Percentiles rank a stretch among this genome's conserved stretches.
These are phyloP conservation scores for Sebastes taczanowskii DNA, from an alignment of 2,797 vertebrate species.

Conservation along the genomic window DNA sequence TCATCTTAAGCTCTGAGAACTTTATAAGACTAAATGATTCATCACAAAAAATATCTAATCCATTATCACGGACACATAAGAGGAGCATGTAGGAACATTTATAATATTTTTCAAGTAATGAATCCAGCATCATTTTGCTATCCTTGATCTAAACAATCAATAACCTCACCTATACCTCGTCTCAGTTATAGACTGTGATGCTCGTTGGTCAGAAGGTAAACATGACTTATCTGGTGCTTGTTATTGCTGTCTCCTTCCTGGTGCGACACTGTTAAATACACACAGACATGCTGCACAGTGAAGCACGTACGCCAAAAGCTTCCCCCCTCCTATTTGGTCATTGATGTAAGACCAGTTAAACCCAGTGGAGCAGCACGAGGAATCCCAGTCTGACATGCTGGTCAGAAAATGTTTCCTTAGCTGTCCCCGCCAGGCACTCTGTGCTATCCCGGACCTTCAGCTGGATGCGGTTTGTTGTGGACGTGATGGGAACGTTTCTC, in stretches of 20 bases:
- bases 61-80: neutral
- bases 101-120: neutral
- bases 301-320: neutral
- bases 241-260: slow-evolving; percentile 16
- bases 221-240: slow-evolving; percentile 27
- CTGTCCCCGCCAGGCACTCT: neutral
- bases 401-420: slow-evolving; percentile 14
- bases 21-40: neutral
- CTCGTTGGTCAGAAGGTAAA: slow-evolving; percentile 20
- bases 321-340: neutral
- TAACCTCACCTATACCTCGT: neutral
- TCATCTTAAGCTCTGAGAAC: neutral
- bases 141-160: neutral
- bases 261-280: neutral
- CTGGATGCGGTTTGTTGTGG: slow-evolving; percentile 15
- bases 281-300: neutral
- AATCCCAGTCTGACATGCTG: slow-evolving; percentile 20
- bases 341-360: neutral
- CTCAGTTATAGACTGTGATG: neutral
- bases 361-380: neutral
- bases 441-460: neutral
- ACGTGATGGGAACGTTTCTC: slow-evolving; percentile 53
- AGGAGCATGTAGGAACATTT: neutral
- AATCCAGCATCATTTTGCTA: neutral
- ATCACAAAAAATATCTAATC: neutral